Evolutionary conservation across 2,888 invertebrate genomes (phyloP), one percentile per base, ranked within the genome.

Genomic region (Gymnoscelis rufifasciata): DNA sequence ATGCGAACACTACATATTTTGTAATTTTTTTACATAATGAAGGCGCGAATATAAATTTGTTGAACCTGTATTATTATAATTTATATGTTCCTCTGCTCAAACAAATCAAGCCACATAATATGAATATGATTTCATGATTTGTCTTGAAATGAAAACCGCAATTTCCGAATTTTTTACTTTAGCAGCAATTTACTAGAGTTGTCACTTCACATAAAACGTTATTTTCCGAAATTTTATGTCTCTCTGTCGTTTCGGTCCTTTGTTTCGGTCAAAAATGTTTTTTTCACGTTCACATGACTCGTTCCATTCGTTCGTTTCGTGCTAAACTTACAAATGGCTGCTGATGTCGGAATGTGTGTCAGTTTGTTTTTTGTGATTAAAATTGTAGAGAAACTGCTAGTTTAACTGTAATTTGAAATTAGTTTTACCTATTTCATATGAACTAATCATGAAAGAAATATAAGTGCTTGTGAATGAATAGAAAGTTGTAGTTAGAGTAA

Each of bases 321-420:
- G 11, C 19, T 19, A 51, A 56, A 60, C 47, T 52, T 64, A 70
- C 64, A 70, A 72, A 72, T 72, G 72, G 71, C 72, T 56, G 70
- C 46, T 28, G 23, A 19, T 42, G 23, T 23, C 12, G 54, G 39
- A 41, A 38, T 59, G 51, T 58, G 51, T 52, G 53, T 59, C 41
- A 53, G 54, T 57, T 56, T 59, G 42, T 52, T 51, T 42, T 50
- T 52, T 56, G 44, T 40, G 47, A 30, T 13, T 31, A 52, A 47
- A 26, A 33, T 23, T 36, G 47, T 46, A 36, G 41, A 24, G 43
- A 38, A 11, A 47, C 39, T 50, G 26, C 31, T 8, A 6, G 23
- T 13, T 43, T 12, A 14, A 39, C 8, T 26, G 7, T 24, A 15
- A 29, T 27, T 30, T 10, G 6, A 3, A 6, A 7, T 28, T 10